Base-by-base conservation (phyloP, 2,113 vertebrate species). In the Cyanocitta stelleri region DNA sequence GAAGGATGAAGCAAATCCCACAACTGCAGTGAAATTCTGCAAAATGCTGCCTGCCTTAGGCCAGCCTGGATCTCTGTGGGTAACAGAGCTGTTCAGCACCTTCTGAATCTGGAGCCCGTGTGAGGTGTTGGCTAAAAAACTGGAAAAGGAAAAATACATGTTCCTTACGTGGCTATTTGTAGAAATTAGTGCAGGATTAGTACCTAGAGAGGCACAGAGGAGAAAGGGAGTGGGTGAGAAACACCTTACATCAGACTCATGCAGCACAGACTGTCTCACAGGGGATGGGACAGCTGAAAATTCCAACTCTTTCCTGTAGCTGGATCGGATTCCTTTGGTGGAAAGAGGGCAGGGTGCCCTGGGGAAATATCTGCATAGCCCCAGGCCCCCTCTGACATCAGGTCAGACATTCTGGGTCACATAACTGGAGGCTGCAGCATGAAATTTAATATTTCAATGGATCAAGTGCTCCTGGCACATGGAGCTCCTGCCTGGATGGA, bases 231-330 rank as follows among this genome's bases (percentile, higher is more conserved):
- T 23, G 43, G 30, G 10, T 74, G 90, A 90, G 88, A 18, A 88
- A 32, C 91, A 81, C 79, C 91, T 93, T 94, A 13, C 85, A 30
- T 83, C 51, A 66, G 39, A 48, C 61, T 66, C 49, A 30, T 16
- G 55, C 26, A 93, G 89, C 69, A 80, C 72, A 95, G 63, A 41
- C 63, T 2, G 15, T 92, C 94, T 96, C 86, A 73, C 77, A 94
- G 69, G 67, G 58, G n/a, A 87, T 30, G 64, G 78, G 95, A 97
- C 97, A 98, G 97, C 96, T 98, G 97, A 97, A 97, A 94, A 97
- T 97, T 97, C 96, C 96, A 90, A 13, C 87, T 80, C 77, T 72
- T 96, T 97, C 90, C 95, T 95, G 94, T 93, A 59, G 93, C 86
- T 88, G 95, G 94, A 97, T 98, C 95, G 1, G 62, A 93, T 98